A percentile compares a stretch with the other conserved stretches of the same genome.
Evolutionary conservation across 92 coral and sea anemone species (phyloP).

Genomic region (Epizoanthus scotinus): DNA sequence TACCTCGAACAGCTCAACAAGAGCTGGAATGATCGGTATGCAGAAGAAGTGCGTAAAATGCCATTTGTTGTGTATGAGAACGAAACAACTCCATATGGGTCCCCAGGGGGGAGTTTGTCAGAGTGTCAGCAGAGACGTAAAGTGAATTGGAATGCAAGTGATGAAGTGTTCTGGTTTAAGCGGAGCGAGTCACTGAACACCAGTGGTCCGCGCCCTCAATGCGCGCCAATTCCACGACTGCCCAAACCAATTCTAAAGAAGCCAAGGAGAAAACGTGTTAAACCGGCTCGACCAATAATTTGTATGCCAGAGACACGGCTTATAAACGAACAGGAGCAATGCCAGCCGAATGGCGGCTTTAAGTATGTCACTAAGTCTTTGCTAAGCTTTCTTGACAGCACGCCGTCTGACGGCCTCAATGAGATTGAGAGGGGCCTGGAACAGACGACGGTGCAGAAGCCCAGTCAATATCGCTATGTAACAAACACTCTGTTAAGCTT

Average conservation of each 20-base stretch:
- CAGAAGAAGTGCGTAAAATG: slow-evolving; percentile 16
- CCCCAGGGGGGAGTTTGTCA: slow-evolving; percentile 1
- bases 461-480: neutral
- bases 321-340: neutral
- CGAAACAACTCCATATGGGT: slow-evolving; percentile 10
- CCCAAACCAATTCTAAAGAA: slow-evolving; percentile 18
- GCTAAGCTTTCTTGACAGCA: neutral
- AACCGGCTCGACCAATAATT: neutral
- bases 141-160: slow-evolving; percentile 8
- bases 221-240: neutral
- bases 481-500: neutral
- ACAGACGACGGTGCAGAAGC: neutral
- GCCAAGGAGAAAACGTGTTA: neutral
- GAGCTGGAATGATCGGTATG: too few species aligned
- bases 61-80: slow-evolving; percentile 12
- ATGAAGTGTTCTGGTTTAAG: slow-evolving; percentile 16
- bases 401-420: neutral
- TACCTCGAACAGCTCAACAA: slow-evolving; percentile 30
- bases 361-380: slow-evolving; percentile 16
- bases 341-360: neutral
- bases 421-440: neutral
- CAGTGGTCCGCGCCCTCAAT: neutral
- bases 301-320: neutral
- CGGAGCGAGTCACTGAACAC: neutral
- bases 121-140: neutral